Base-by-base conservation (phyloP, 2,113 vertebrate species). In the Rallus limicola region DNA sequence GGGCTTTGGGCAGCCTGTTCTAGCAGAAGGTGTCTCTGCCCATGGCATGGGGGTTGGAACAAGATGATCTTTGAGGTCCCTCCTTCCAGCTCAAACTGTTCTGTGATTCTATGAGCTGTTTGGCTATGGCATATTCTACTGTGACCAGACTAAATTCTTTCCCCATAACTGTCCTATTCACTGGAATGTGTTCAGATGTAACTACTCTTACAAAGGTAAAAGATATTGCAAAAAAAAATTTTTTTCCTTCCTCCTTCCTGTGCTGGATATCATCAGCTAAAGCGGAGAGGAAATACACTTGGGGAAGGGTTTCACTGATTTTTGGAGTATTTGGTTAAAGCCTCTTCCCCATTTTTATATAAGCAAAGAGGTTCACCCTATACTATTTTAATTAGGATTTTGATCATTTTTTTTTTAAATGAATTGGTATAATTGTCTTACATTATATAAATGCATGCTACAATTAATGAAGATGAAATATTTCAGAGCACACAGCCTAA, bases 101-200 rank as follows among this genome's bases (percentile, higher is more conserved):
- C 44, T 46, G 18, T 18, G 44, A 46, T 46, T 46, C 44, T 46
- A 46, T 56, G 29, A 71, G 69, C 13, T 83, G 26, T 82, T 93
- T 95, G 80, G 63, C 76, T 83, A 46, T 65, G 50, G 67, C 28
- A 40, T 40, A 59, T 63, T 25, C 60, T 80, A 40, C 36, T 20
- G 52, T 40, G 29, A 72, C 56, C 88, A 95, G 69, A 74, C 20
- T 63, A 75, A 88, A 93, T 93, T 91, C 80, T 88, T 97, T 93
- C 72, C 40, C 42, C 33, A 13, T 70, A 92, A 93, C 64, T 77
- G 63, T 83, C 63, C 44, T 65, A 74, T 42, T 79, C 82, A 83
- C 23, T 56, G 77, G 81, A 95, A 84, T 40, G 26, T 46, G 78
- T 55, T 80, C 88, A 86, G 83, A 86, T 68, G 9, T 18, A 76